Evolutionary conservation across 37 sponge, comb jelly and placozoan species (phyloP), one percentile per base, ranked within the genome.

Genomic region (Mnemiopsis leidyi): DNA sequence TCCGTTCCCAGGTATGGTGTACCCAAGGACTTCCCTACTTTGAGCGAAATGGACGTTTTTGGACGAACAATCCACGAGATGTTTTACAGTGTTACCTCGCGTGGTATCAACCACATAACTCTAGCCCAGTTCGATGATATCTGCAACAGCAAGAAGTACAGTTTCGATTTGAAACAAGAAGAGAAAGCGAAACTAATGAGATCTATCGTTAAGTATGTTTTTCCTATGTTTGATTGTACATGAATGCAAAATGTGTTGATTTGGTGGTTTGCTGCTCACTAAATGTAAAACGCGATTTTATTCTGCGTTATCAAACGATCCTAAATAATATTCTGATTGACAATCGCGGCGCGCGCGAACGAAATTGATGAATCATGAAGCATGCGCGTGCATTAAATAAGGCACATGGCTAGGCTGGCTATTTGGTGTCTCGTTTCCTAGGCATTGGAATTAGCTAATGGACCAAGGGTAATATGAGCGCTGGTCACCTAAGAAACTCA

Each of bases 31-130:
- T 79, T 79, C 36, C 36, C 75, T 5, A 71, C 75, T n/a, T 18
- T 71, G 75, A 71, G 75, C 25, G 36, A 79, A 5, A 79, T 79
- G 82, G 36, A 79, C 36, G 82, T 28, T 7, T 28, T 79, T 35
- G 33, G 82, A 30, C 33, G 82, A 23, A 79, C 82, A 29, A 79
- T 79, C 21, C 82, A 79, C 37, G 82, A 79, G 82, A 79, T 79
- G 82, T 79, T 79, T 21, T 79, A 28, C 21, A 32, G 82, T 28
- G 36, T 32, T 33, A 33, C 82, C 3, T 1, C 82, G 32, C 1
- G 36, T 34, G 82, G 82, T 36, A 79, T 71, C 75, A 79, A 79
- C 82, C 37, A 79, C 82, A 79, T 79, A 7, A 79, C 82, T 36
- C 33, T 79, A 5, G 21, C 36, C 2, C 82, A 79, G 33, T 79